These are phyloP conservation scores for Mactromeris polynyma DNA, from an alignment of 2,888 invertebrate genomes.

Conservation along the genomic window DNA sequence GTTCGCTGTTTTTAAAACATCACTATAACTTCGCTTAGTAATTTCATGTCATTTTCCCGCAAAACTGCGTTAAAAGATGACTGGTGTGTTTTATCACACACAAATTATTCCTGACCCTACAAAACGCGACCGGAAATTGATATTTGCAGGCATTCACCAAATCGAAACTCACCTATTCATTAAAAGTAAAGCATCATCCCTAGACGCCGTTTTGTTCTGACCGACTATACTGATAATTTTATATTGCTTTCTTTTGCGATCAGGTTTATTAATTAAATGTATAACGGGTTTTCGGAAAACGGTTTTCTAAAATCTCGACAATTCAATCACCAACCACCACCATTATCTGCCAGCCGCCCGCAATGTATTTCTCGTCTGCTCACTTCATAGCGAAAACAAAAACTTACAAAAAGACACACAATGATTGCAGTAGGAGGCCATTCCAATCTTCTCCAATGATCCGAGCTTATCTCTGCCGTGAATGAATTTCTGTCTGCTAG, in stretches of 20 bases:
- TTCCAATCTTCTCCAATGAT: conserved; percentile 1
- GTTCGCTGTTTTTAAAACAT: no score
- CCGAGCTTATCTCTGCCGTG: background rate
- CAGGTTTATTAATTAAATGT: background rate
- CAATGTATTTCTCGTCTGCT: conserved; percentile 1
- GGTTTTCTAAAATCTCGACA: background rate
- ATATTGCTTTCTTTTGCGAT: background rate
- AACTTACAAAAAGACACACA: background rate
- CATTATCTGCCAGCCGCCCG: background rate
- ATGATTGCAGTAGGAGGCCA: background rate
- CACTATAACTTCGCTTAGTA: no score
- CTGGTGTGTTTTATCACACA: no score
- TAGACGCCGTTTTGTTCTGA: background rate
- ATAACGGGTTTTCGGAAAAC: background rate
- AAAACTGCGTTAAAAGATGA: no score
- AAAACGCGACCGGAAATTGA: no score
- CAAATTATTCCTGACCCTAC: no score
- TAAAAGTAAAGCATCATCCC: no score
- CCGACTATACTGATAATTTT: background rate
- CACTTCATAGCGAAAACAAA: background rate
- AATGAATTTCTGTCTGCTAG: background rate
- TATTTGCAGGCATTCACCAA: no score
- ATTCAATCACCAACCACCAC: background rate
- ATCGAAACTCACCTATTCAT: no score
- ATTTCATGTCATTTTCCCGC: no score